Percentiles rank a stretch among this genome's conserved stretches.
phyloP scores from a whole-genome alignment of 2,797 vertebrate genomes.

The Rhinichthys osculus region DNA sequence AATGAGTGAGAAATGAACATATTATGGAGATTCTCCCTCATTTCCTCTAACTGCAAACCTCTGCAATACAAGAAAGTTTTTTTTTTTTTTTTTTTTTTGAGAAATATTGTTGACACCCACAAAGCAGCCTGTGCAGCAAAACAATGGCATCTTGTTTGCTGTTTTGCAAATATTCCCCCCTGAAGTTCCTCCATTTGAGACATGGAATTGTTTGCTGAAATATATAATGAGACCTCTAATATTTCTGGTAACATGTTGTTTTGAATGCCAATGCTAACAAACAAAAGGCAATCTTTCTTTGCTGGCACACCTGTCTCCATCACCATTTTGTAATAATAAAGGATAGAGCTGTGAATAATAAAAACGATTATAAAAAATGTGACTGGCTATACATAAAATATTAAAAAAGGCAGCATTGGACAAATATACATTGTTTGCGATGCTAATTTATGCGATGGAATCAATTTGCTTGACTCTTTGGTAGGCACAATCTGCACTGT shows the following conservation, averaged over 20 bases:
- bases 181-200: conserved; percentile 29
- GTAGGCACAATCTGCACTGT: not conserved
- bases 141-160: conserved; percentile 22
- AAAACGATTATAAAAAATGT: not conserved
- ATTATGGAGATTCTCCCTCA: conserved; percentile 3
- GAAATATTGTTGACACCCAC: conserved; percentile 21
- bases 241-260: conserved; percentile 41
- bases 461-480: not conserved
- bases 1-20: conserved; percentile 23
- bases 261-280: conserved; percentile 40
- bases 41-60: conserved; percentile 6
- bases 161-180: conserved; percentile 37
- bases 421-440: not conserved
- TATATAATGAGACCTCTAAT: conserved; percentile 41
- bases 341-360: not conserved
- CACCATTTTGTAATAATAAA: not conserved
- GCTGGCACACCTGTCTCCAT: not conserved
- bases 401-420: not conserved
- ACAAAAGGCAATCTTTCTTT: not conserved
- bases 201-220: conserved; percentile 45
- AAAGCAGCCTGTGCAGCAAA: conserved; percentile 19
- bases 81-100: not conserved
- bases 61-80: not conserved
- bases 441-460: not conserved
- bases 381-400: not conserved